Conservation (phyloP, 2,113 vertebrate species). For the Ancistrus triradiatus region DNA sequence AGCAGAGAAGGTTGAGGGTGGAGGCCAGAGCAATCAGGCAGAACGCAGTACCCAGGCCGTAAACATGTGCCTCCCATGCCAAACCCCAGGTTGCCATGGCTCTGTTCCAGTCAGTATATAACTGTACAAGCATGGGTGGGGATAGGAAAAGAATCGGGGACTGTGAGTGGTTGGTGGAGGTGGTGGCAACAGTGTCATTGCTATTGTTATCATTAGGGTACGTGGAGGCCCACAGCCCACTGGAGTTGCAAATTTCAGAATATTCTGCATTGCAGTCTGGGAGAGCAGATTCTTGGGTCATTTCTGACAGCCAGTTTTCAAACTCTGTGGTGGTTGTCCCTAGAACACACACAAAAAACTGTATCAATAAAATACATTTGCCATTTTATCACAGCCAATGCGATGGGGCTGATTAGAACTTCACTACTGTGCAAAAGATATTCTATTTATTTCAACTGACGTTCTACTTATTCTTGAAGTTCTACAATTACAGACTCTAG, state of each 20-base stretch:
- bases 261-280: slow-evolving; percentile 66
- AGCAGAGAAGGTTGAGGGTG: slow-evolving; percentile 73
- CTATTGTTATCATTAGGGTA: slow-evolving; percentile 39
- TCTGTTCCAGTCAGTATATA: slow-evolving; percentile 81
- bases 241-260: slow-evolving; percentile 59
- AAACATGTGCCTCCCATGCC: slow-evolving; percentile 85
- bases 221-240: slow-evolving; percentile 52
- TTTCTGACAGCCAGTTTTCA: slow-evolving; percentile 52
- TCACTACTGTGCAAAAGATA: too few species aligned
- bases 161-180: slow-evolving; percentile 55
- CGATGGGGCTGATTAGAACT: too few species aligned
- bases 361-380: too few species aligned
- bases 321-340: slow-evolving; percentile 42
- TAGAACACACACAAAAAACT: slow-evolving; percentile 27
- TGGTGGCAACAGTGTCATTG: slow-evolving; percentile 48
- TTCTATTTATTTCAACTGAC: too few species aligned
- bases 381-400: too few species aligned
- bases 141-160: slow-evolving; percentile 51
- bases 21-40: slow-evolving; percentile 73
- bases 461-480: too few species aligned
- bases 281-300: slow-evolving; percentile 49
- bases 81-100: slow-evolving; percentile 82
- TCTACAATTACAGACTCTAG: too few species aligned
- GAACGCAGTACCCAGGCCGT: slow-evolving; percentile 77
- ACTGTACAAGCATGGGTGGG: slow-evolving; percentile 71